These are phyloP conservation scores for Enteromius argenteus DNA, from an alignment of 2,797 vertebrate genomes.

Conservation along the genomic window DNA sequence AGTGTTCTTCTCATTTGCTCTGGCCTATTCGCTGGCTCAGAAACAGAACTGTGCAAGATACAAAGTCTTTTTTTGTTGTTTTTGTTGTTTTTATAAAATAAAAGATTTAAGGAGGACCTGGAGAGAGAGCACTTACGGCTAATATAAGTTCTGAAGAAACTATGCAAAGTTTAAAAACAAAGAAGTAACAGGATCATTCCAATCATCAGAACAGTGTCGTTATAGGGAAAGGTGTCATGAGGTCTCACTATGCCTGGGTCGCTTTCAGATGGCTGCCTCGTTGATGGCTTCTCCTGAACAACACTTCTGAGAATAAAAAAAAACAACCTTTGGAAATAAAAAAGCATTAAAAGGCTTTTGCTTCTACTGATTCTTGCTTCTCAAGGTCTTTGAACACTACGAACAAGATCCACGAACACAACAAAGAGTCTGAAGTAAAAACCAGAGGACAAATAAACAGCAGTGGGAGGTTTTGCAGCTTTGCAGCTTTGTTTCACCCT, in stretches of 20 bases:
- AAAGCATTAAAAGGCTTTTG: conserved; percentile 69
- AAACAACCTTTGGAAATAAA: conserved; percentile 69
- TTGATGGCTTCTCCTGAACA: conserved; percentile 85
- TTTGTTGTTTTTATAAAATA: conserved; percentile 66
- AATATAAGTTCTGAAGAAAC: conserved; percentile 80
- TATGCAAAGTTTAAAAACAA: conserved; percentile 57
- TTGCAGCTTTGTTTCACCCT: conserved; percentile 67
- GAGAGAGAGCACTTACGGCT: conserved; percentile 83
- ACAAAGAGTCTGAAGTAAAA: conserved; percentile 20
- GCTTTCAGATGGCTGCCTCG: conserved; percentile 78
- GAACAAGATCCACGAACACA: conserved; percentile 25
- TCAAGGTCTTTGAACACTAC: conserved; percentile 31
- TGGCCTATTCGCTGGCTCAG: conserved; percentile 79
- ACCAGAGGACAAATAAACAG: conserved; percentile 53
- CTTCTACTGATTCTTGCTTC: conserved; percentile 52
- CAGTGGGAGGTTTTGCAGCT: conserved; percentile 68
- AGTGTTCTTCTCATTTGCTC: conserved; percentile 72
- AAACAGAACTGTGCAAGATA: conserved; percentile 84
- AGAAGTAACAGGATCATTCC: conserved; percentile 45
- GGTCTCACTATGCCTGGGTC: conserved; percentile 56
- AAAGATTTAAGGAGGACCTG: conserved; percentile 75
- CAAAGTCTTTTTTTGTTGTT: conserved; percentile 72
- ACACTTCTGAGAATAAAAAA: conserved; percentile 64
- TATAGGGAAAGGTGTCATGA: conserved; percentile 55
- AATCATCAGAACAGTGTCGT: conserved; percentile 23